Conservation (phyloP, 2,797 vertebrate genomes). For the Chromobotia macracanthus region DNA sequence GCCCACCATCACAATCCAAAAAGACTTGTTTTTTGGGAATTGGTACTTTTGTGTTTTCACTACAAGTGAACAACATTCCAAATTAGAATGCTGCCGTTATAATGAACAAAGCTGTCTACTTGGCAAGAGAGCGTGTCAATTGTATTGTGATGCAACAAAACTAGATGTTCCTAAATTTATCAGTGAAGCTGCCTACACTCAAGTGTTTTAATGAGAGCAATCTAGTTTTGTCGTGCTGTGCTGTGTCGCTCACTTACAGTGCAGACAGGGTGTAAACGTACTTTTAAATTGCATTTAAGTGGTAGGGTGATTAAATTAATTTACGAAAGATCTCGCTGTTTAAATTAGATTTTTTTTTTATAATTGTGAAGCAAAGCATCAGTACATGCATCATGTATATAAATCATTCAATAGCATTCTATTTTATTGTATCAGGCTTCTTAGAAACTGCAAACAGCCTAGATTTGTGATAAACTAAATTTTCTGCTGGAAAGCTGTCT, state of each 20-base stretch:
- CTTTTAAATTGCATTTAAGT: slow-evolving; percentile 5
- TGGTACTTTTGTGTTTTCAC: neutral
- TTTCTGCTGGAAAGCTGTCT: too few species aligned
- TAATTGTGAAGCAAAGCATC: neutral
- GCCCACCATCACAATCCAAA: neutral
- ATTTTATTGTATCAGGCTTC: neutral
- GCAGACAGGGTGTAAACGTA: neutral
- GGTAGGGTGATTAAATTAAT: neutral
- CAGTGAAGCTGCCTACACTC: neutral
- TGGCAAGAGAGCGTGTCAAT: neutral
- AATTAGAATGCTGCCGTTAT: neutral
- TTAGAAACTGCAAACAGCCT: too few species aligned
- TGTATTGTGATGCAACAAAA: neutral
- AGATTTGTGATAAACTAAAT: neutral
- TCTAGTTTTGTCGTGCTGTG: neutral
- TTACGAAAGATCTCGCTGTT: neutral
- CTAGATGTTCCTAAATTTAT: neutral
- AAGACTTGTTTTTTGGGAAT: neutral
- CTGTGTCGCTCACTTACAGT: neutral
- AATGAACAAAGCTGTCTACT: neutral
- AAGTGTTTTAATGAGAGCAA: neutral
- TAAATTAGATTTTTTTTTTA: neutral
- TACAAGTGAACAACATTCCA: neutral
- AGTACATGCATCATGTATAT: neutral
- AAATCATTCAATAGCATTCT: neutral